Conservation (phyloP, 1,140 invertebrate genomes). For the Drosophila obscura region DNA sequence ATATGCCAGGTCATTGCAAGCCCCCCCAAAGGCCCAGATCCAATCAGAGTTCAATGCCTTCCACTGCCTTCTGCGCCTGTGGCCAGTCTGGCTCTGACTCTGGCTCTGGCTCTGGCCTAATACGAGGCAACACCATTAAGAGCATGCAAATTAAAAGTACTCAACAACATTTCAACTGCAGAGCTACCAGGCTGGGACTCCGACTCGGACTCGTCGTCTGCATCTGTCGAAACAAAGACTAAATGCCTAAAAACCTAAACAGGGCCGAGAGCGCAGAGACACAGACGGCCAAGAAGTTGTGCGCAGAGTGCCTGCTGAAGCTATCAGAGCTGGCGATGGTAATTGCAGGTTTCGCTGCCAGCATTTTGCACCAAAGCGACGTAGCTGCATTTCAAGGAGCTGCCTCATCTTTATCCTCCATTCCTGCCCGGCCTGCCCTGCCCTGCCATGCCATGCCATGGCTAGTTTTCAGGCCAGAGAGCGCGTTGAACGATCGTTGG, state of each 20-base stretch:
- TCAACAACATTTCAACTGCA: constrained; percentile 77
- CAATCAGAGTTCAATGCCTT: constrained; percentile 1
- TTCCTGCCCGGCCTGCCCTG: constrained; percentile 1
- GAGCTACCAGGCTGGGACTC: constrained; percentile 63
- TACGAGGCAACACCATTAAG: constrained; percentile 80
- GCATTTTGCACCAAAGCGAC: constrained; percentile 80
- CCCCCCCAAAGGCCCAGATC: constrained; percentile 8
- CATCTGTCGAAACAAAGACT: constrained; percentile 74
- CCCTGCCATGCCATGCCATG: constrained; percentile 1
- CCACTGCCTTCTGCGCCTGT: constrained; percentile 20
- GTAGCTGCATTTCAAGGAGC: constrained; percentile 62
- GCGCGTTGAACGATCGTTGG: constrained; percentile 65
- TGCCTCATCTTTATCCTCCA: constrained; percentile 26
- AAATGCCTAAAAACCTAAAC: constrained; percentile 75
- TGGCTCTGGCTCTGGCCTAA: constrained; percentile 48
- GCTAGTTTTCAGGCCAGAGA: constrained; percentile 12
- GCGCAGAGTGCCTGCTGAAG: constrained; percentile 19
- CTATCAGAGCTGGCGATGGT: constrained; percentile 83
- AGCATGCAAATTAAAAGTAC: constrained; percentile 82
- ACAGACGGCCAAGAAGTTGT: constrained; percentile 2
- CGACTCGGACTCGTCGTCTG: constrained; percentile 6
- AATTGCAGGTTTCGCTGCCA: constrained; percentile 80
- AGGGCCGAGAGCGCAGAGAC: constrained; percentile 13
- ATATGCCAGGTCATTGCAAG: constrained; percentile 48
- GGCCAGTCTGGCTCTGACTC: constrained; percentile 23